Evolutionary conservation across 2,797 vertebrate genomes (phyloP).

Genomic region (Anas bernieri): DNA sequence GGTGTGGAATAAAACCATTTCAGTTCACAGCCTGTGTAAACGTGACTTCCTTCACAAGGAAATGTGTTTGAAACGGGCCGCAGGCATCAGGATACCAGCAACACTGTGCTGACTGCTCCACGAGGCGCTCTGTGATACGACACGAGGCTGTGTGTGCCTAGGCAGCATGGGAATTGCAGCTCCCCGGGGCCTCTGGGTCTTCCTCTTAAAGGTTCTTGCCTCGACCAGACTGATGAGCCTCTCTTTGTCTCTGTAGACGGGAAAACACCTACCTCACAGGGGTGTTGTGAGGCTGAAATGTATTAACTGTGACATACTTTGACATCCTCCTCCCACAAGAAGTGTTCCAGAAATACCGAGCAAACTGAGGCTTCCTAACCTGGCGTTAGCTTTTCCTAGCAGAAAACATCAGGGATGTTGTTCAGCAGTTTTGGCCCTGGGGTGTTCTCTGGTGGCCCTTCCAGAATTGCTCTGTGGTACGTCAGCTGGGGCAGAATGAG

Average conservation of each 20-base stretch:
- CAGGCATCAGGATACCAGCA: background rate
- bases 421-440: background rate
- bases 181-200: background rate
- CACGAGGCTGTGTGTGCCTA: background rate
- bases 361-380: background rate
- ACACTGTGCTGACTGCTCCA: background rate
- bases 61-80: rapidly evolving
- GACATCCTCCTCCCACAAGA: background rate
- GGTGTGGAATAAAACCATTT: background rate
- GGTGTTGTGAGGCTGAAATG: conserved; percentile 18
- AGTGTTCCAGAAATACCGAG: background rate
- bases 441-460: background rate
- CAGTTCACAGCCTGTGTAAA: background rate
- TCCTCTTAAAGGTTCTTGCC: background rate
- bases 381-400: background rate
- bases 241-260: background rate
- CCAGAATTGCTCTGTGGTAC: background rate
- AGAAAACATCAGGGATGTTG: background rate
- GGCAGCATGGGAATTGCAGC: background rate
- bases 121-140: background rate
- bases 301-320: background rate
- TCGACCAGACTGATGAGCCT: background rate
- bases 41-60: background rate
- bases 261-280: conserved; percentile 5
- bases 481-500: background rate